Evolutionary conservation across 1,140 invertebrate species (phyloP).

Genomic region (Conopomorpha cramerella): DNA sequence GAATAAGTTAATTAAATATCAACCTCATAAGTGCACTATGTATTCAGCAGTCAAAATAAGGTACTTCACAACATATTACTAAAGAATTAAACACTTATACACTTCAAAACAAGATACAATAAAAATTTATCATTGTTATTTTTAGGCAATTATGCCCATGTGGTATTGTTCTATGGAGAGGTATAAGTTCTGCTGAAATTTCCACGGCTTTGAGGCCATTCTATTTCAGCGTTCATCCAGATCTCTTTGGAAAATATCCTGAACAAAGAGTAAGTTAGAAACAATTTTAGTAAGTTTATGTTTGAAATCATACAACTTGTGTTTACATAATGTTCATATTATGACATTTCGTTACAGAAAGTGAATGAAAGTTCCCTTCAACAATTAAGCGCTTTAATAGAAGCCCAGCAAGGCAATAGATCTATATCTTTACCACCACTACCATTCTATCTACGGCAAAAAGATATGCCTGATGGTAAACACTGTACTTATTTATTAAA

Average conservation of each 20-base stretch:
- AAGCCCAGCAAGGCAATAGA: conserved; percentile 70
- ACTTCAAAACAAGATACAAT: no score
- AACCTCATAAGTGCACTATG: no score
- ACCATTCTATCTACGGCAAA: conserved; percentile 76
- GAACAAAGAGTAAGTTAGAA: conserved; percentile 77
- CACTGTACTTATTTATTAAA: conserved; percentile 4
- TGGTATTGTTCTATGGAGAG: no score
- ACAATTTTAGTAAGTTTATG: no score
- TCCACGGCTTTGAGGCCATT: conserved; percentile 89
- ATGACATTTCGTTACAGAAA: conserved; percentile 55
- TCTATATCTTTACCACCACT: conserved; percentile 64
- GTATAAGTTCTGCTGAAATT: no score
- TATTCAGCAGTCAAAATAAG: no score
- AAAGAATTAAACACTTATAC: no score
- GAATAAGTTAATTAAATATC: no score
- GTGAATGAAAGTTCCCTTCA: conserved; percentile 92
- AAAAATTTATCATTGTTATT: no score
- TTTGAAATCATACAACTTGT: conserved; percentile 5
- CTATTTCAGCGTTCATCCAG: conserved; percentile 94
- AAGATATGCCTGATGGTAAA: conserved; percentile 62
- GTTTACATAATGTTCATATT: conserved; percentile 7
- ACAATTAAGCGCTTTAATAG: conserved; percentile 81
- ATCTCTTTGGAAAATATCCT: conserved; percentile 90
- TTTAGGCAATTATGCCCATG: no score
- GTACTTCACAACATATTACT: no score